phyloP scores from a whole-genome alignment of 2,113 vertebrate species.

The Datnioides undecimradiatus region DNA sequence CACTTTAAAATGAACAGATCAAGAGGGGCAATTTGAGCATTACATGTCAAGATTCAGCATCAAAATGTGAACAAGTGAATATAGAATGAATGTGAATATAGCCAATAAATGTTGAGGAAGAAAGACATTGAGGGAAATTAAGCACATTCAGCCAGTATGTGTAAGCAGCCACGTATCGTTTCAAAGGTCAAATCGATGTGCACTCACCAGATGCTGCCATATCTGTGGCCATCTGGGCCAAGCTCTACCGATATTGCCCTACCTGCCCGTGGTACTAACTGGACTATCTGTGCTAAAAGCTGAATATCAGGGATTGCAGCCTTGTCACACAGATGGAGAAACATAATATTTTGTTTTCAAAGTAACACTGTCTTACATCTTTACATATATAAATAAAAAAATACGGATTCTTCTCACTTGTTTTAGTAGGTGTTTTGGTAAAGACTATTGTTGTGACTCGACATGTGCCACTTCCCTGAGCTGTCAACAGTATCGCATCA shows the following conservation, averaged over 20 bases:
- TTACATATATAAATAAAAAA: slow-evolving; percentile 35
- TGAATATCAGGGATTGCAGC: slow-evolving; percentile 17
- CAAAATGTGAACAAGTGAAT: not conserved
- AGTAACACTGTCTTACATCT: slow-evolving; percentile 21
- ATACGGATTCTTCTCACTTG: slow-evolving; percentile 22
- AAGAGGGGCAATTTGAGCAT: not conserved
- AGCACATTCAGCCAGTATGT: slow-evolving; percentile 7
- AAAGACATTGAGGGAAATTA: not conserved
- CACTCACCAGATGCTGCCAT: slow-evolving; percentile 43
- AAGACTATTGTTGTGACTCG: slow-evolving; percentile 42
- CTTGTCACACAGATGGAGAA: slow-evolving; percentile 10
- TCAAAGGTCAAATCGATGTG: slow-evolving; percentile 51
- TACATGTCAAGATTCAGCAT: not conserved
- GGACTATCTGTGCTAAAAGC: slow-evolving; percentile 17
- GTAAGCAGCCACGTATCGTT: slow-evolving; percentile 3
- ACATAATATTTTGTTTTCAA: slow-evolving; percentile 33
- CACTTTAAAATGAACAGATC: not conserved
- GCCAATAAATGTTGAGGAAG: not conserved
- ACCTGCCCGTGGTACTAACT: slow-evolving; percentile 6
- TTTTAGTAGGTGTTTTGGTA: slow-evolving; percentile 42
- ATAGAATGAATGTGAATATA: not conserved
- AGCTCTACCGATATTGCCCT: slow-evolving; percentile 16
- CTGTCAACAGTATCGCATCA: slow-evolving; percentile 65
- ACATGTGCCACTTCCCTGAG: slow-evolving; percentile 58
- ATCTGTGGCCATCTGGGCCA: slow-evolving; percentile 51